These are phyloP conservation scores for Xenopus laevis DNA, from an alignment of 2,113 vertebrate genomes.

Conservation along the genomic window DNA sequence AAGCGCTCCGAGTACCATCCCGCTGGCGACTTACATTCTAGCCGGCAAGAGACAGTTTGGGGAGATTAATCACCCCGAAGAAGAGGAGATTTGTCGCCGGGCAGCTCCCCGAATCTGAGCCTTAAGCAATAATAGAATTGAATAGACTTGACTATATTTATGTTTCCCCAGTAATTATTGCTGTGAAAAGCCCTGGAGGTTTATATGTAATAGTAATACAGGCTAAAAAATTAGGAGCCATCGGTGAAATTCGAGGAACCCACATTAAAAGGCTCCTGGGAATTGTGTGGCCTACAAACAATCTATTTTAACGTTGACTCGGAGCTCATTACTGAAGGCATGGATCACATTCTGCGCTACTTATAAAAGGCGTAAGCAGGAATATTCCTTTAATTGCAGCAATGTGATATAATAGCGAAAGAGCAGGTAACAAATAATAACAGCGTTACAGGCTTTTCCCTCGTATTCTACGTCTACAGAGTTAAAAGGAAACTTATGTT, in stretches of 20 bases:
- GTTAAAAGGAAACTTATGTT: slow-evolving; percentile 51
- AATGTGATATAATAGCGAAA: neutral
- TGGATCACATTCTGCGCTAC: neutral
- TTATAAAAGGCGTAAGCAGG: neutral
- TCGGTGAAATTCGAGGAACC: neutral
- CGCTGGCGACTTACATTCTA: no score
- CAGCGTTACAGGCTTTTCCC: neutral
- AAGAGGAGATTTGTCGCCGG: no score
- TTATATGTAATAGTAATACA: neutral
- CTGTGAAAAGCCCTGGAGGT: no score
- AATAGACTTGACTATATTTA: no score
- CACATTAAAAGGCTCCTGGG: neutral
- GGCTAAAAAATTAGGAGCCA: neutral
- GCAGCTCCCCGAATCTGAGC: no score
- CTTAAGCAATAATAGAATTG: no score
- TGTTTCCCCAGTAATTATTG: no score
- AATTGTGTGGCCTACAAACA: neutral
- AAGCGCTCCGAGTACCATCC: no score
- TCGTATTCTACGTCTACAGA: slow-evolving; percentile 31
- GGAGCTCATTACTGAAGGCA: neutral
- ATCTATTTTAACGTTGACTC: neutral
- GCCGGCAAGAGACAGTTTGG: no score
- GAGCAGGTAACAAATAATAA: neutral
- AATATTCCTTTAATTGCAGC: slow-evolving; percentile 2
- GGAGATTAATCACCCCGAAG: no score